phyloP scores from a whole-genome alignment of 2,797 vertebrate genomes.

The Tachyglossus aculeatus region DNA sequence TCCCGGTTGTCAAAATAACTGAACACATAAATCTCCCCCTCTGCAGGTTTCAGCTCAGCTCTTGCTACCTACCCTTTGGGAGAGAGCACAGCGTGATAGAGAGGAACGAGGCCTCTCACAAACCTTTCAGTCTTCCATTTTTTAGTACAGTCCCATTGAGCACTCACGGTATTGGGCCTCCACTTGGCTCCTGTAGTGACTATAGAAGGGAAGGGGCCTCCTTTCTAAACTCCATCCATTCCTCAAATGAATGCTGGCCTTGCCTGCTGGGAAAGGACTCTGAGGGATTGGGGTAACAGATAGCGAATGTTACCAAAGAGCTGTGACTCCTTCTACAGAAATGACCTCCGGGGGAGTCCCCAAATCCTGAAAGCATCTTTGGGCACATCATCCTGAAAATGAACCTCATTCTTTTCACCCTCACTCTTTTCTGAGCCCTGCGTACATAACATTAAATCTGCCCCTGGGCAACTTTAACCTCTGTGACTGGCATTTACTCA shows the following conservation, averaged over 20 bases:
- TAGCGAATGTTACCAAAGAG: too few species aligned
- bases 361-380: slow-evolving; percentile 43
- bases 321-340: too few species aligned
- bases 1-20: slow-evolving; percentile 13
- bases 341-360: slow-evolving; percentile 35
- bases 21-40: not conserved
- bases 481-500: slow-evolving; percentile 32
- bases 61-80: not conserved
- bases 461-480: slow-evolving; percentile 39
- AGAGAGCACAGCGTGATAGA: not conserved
- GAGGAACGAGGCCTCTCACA: too few species aligned
- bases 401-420: slow-evolving; percentile 36
- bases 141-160: too few species aligned
- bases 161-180: too few species aligned
- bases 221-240: too few species aligned
- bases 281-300: too few species aligned
- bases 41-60: not conserved
- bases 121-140: too few species aligned
- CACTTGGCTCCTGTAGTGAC: too few species aligned
- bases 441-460: slow-evolving; percentile 61
- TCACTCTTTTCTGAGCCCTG: slow-evolving; percentile 36
- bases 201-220: too few species aligned
- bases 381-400: slow-evolving; percentile 34
- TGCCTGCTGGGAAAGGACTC: too few species aligned
- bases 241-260: too few species aligned